Evolutionary conservation across 2,888 invertebrate genomes (phyloP), one percentile per base, ranked within the genome.

Genomic region (Resseliella maxima): DNA sequence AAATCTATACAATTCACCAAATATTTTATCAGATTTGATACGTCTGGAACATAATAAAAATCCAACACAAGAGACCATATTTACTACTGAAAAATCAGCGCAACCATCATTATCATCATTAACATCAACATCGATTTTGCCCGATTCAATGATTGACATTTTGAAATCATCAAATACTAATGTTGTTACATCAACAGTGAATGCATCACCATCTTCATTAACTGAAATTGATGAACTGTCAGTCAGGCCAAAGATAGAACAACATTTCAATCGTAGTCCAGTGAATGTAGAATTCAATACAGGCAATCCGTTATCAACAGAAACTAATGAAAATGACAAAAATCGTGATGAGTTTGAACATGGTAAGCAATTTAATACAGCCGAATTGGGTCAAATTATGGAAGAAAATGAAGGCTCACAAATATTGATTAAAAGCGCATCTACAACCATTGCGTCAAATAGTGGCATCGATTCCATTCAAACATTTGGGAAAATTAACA

Each of bases 181-280:
- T 24, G 12, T n/a, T 83, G n/a, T 24, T 5, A 21, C 83, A 83
- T 35, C 31, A 72, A 12, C 72, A 50, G 2, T 18, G 12, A 8
- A 8, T 12, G 6, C 18, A 15, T 2, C 8, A 72, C 1, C 31
- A 72, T 72, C 72, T 72, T 83, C 83, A 83, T 83, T 38, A 38
- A 83, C 83, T n/a, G 38, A 83, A 38, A 83, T 83, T 83, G 83
- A 83, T 83, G 83, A 38, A 83, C 83, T 83, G 83, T 83, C 38
- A 83, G 0, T 24, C 31, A 83, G 5, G 0, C 31, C 15, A 31
- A 72, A 72, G 1, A 15, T 15, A 31, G 31, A 27, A 15, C 1
- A 72, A 15, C 72, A 72, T 72, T 72, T 72, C 31, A 72, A 72
- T 31, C n/a, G n/a, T n/a, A 18, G 31, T 27, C 72, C 10, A 31